phyloP scores from a whole-genome alignment of 1,140 invertebrate species.

The Pogonognathellus flavescens region DNA sequence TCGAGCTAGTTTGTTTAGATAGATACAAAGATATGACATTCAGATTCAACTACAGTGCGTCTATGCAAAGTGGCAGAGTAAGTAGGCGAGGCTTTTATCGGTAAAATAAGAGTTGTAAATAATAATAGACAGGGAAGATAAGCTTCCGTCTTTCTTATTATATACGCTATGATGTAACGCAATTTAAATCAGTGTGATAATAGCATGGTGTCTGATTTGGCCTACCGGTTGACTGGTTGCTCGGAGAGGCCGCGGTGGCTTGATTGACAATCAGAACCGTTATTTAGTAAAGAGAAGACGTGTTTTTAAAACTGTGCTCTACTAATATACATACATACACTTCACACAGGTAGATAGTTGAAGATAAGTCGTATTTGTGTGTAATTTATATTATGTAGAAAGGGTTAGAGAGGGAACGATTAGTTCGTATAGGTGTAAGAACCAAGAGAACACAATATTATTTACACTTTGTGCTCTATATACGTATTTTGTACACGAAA shows the following conservation, averaged over 20 bases:
- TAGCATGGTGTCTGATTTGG: conserved; percentile 45
- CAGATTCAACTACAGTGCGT: not conserved
- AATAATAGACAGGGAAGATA: conserved; percentile 30
- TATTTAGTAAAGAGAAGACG: conserved; percentile 7
- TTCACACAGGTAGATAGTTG: conserved; percentile 12
- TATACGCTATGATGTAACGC: conserved; percentile 23
- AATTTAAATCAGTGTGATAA: conserved; percentile 46
- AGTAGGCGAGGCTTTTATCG: conserved; percentile 35
- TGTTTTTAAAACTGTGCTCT: conserved; percentile 30
- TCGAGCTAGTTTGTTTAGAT: conserved; percentile 38
- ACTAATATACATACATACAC: conserved; percentile 32
- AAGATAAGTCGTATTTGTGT: not conserved
- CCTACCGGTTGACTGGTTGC: conserved; percentile 29
- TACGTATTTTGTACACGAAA: not conserved
- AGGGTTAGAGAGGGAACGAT: conserved; percentile 19
- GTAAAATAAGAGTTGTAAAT: conserved; percentile 7
- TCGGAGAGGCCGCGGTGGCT: conserved; percentile 23
- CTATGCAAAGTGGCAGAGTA: not conserved
- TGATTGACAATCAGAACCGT: conserved; percentile 46
- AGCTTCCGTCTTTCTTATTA: conserved; percentile 43
- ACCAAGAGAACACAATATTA: too few species aligned
- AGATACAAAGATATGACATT: not conserved
- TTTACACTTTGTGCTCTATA: too few species aligned
- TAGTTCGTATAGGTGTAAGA: too few species aligned
- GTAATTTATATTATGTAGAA: not conserved